phyloP scores from a whole-genome alignment of 2,113 vertebrate species.

The Penelope pileata region DNA sequence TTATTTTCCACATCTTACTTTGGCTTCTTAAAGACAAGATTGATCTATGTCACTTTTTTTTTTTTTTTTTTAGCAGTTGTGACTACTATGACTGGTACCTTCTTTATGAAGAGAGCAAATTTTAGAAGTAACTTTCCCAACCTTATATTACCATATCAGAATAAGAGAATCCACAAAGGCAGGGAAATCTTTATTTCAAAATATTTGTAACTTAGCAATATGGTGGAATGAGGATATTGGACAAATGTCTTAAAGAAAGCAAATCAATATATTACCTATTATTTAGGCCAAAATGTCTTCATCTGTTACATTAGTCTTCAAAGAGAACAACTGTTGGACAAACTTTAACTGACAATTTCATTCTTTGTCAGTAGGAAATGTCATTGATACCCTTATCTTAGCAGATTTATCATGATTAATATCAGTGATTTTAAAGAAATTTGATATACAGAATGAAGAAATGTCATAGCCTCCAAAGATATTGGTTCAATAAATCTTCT shows the following conservation, averaged over 20 bases:
- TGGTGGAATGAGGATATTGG: not conserved
- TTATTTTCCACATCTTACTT: not conserved
- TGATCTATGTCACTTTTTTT: not conserved
- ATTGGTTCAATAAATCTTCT: not conserved
- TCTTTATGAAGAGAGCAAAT: not conserved
- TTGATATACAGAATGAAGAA: not conserved
- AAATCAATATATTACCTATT: not conserved
- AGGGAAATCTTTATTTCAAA: not conserved
- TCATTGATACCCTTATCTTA: not conserved
- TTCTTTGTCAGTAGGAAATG: not conserved
- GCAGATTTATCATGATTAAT: not conserved
- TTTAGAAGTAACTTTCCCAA: not conserved
- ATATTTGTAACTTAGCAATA: not conserved
- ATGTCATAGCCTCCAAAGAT: not conserved
- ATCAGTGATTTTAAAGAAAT: not conserved
- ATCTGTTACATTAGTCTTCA: too few species aligned
- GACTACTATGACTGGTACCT: fast-evolving
- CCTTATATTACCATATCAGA: not conserved
- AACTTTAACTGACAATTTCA: not conserved
- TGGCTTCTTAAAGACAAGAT: not conserved
- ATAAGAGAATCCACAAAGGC: not conserved
- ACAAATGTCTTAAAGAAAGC: not conserved
- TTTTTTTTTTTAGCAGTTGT: not conserved
- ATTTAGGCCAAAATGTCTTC: not conserved
- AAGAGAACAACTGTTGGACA: not conserved